These are phyloP conservation scores for Aporrectodea caliginosa DNA, from an alignment of 1,140 invertebrate genomes.

Conservation along the genomic window DNA sequence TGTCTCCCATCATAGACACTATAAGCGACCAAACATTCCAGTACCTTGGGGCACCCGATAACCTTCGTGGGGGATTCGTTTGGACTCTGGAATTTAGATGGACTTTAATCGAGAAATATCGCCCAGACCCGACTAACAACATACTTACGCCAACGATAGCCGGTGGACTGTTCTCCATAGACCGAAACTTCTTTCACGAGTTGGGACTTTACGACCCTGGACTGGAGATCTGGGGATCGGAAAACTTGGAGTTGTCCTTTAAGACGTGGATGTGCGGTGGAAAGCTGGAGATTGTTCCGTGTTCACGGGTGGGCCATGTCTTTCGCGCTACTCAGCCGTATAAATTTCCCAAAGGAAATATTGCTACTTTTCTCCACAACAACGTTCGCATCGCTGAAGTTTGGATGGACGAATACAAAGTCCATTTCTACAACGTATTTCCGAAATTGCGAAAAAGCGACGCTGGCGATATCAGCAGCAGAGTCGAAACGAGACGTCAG, in stretches of 20 bases:
- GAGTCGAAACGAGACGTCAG: constrained; percentile 69
- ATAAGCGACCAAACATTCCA: constrained; percentile 93
- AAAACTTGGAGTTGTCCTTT: constrained; percentile 97
- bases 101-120: constrained; percentile 46
- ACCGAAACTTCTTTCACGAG: constrained; percentile 59
- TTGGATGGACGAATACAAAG: constrained; percentile 88
- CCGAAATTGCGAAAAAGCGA: constrained; percentile 56
- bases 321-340: constrained; percentile 96
- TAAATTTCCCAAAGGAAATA: constrained; percentile 29
- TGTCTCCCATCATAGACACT: constrained; percentile 92
- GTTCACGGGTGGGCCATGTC: constrained; percentile 95
- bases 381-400: constrained; percentile 58
- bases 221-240: constrained; percentile 97
- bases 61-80: constrained; percentile 84
- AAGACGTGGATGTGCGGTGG: constrained; percentile 97
- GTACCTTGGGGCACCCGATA: constrained; percentile 58
- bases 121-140: neutral
- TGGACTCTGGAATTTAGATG: constrained; percentile 81
- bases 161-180: constrained; percentile 50
- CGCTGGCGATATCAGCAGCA: constrained; percentile 75
- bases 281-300: constrained; percentile 87
- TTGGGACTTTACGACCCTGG: constrained; percentile 84
- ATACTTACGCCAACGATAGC: constrained; percentile 78
- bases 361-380: constrained; percentile 42
- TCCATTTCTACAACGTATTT: constrained; percentile 44